Evolutionary conservation across 2,888 invertebrate species (phyloP), one percentile per base, ranked within the genome.

Genomic region (Troglohyphantes excavatus): DNA sequence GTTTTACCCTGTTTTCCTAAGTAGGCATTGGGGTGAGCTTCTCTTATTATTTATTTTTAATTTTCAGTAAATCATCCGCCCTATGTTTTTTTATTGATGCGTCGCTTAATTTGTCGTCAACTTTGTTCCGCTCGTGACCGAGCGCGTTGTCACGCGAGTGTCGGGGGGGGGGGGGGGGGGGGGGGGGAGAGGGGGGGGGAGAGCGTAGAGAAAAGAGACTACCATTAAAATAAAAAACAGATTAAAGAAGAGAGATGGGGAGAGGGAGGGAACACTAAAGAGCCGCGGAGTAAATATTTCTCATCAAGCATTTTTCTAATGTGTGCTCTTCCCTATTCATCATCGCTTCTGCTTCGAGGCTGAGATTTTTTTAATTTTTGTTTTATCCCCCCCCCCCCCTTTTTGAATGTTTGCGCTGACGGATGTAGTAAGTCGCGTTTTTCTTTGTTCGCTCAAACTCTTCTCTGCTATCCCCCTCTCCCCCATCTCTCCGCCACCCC

Each of bases 201-300:
- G 21, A 13, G 26, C 26, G 29, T 9, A 5, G 17, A 46, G 53
- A 29, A 67, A 67, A 68, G 26, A 81, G 46, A 82, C 27, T 81
- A 43, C 63, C 65, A 21, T 78, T 27, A 61, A 75, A 78, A n/a
- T 21, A 65, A 65, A 65, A 65, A 43, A 39, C n/a, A 76, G 53
- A 33, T 23, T 39, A 59, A 19, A 29, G 85, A 39, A 53, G 73
- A 43, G 33, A n/a, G n/a, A n/a, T n/a, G n/a, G n/a, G n/a, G n/a
- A n/a, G n/a, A n/a, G 33, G 59, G 43, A 9, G 27, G 17, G 61
- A 33, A 29, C 26, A 70, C 63, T 73, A 73, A 83, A 33, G 46
- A 63, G 67, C 79, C 17, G 19, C 53, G 68, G 46, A 68, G 79
- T 89, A 89, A 89, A 89, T 89, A 89, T 89, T 89, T 89, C 88